Conservation (phyloP, 2,797 vertebrate species). For the Pseudotriccus pelzelni region DNA sequence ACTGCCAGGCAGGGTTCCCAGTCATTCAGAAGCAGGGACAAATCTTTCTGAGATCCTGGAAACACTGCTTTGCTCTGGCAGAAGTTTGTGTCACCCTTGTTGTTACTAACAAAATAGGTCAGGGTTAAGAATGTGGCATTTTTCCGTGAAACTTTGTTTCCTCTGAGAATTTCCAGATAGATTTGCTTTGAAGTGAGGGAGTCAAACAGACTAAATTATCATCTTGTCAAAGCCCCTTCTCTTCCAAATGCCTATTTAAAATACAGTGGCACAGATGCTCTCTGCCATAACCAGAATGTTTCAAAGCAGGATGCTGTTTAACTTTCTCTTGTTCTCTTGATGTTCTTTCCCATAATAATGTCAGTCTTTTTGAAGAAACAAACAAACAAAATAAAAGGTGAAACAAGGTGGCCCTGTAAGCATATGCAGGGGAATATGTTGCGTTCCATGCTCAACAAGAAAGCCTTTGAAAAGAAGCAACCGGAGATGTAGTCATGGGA, state of each 20-base stretch:
- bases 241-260: slow-evolving; percentile 14
- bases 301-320: slow-evolving; percentile 13
- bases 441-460: background rate
- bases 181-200: background rate
- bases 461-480: background rate
- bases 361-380: background rate
- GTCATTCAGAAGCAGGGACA: background rate
- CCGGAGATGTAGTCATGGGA: background rate
- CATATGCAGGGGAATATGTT: background rate
- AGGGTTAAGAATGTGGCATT: slow-evolving; percentile 14
- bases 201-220: slow-evolving; percentile 28
- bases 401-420: background rate
- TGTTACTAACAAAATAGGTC: background rate
- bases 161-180: slow-evolving; percentile 6
- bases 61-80: background rate
- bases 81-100: background rate
- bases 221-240: background rate
- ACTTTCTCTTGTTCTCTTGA: background rate
- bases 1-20: background rate
- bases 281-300: slow-evolving; percentile 9
- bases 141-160: slow-evolving; percentile 9
- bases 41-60: background rate
- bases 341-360: background rate
- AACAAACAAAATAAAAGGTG: background rate
- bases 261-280: slow-evolving; percentile 10